Evolutionary conservation across 2,888 invertebrate genomes (phyloP), one percentile per base, ranked within the genome.

Genomic region (Apamea monoglypha): DNA sequence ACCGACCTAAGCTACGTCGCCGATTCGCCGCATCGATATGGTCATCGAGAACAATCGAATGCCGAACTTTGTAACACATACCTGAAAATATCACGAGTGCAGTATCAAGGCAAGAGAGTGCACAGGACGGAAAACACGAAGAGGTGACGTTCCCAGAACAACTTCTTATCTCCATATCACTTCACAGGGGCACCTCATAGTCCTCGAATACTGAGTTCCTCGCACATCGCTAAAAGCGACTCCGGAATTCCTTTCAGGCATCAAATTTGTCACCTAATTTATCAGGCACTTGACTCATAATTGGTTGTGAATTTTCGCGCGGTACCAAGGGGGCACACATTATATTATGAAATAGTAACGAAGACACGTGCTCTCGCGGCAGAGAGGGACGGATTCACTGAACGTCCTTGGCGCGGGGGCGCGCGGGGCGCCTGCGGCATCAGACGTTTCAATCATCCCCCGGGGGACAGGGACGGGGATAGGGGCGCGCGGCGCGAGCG

Each of bases 341-440:
- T 96, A 96, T 96, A 95, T 95, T 95, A 95, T 94, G 96, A 94
- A 96, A 96, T 96, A 95, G 96, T 96, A 96, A 95, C 95, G 94
- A 95, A 92, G 95, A 96, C 97, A 96, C 97, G 97, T 97, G 97
- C 96, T 96, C 94, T 96, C 96, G 95, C 96, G 95, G 95, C 96
- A 96, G 96, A 96, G 96, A 95, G 96, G 96, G 96, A 97, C 96
- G 96, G 96, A 97, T 96, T 96, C 96, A 97, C 96, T 97, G 96
- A 96, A 96, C 96, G 97, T 96, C 96, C 97, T 96, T 96, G 96
- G 96, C 94, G 94, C 94, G 95, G 96, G 96, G 96, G 95, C 92
- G 95, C 94, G 96, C 94, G 96, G 96, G 96, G 96, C 96, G 96
- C 96, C 96, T 96, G 97, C 96, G 97, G 97, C 96, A 95, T 96